Base-by-base conservation (phyloP, 1,140 invertebrate genomes). In the Tetramorium simillimum region DNA sequence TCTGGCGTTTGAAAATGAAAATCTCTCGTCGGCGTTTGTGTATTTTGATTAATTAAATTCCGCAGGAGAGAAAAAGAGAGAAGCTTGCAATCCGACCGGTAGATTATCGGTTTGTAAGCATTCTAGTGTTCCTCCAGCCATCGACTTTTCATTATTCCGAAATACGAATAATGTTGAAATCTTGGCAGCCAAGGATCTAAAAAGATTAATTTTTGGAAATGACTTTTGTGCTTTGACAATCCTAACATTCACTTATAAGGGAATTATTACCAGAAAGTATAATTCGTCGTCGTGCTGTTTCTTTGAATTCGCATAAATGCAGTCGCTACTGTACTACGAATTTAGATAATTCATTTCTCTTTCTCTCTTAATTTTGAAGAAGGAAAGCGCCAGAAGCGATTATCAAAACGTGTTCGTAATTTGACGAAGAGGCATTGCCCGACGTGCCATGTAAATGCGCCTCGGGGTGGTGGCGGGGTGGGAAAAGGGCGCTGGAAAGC, bases 31-130 rank as follows among this genome's bases (percentile, higher is more conserved):
- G 85, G 43, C n/a, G 56, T 84, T 87, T 89, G 88, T 90, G 89
- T 87, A 81, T 90, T 90, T 89, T 90, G 86, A 90, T 87, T 90
- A 90, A 90, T 90, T 84, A 87, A 90, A 90, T 86, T 72, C 28
- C 65, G 56, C 14, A 10, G 28, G 33, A 56, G 18, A 24, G n/a
- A 43, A 21, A 18, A 3, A 12, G 43, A 24, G 9, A 12, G n/a
- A n/a, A 16, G 53, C 12, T 67, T 0, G 14, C 21, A 28, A 40
- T 70, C n/a, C 9, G 10, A 28, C 2, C 24, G n/a, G 24, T 14
- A 24, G 60, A 86, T 86, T 43, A 86, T 86, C 56, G 62, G 43
- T 16, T 67, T 28, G 16, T 37, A 24, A 60, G 67, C 37, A 72
- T 24, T 60, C 40, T 33, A 14, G 3, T 3, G 18, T 75, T 33